These are phyloP conservation scores for Chamaetylas fuelleborni DNA, from an alignment of 2,113 vertebrate species.

Conservation along the genomic window DNA sequence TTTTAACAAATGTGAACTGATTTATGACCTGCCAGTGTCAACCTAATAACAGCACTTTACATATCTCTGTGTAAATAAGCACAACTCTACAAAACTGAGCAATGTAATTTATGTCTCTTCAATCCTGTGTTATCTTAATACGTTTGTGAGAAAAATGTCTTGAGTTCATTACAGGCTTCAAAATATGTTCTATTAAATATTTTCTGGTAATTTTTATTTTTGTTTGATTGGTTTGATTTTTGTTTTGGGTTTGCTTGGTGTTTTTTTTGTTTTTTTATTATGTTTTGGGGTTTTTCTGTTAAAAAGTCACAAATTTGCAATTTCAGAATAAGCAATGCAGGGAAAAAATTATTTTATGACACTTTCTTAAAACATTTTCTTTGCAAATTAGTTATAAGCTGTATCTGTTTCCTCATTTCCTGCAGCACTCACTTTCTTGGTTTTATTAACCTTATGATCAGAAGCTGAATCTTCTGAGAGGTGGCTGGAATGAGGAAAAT, in stretches of 20 bases:
- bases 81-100: background rate
- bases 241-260: background rate
- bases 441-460: background rate
- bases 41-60: background rate
- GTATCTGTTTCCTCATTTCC: background rate
- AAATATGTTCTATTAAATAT: background rate
- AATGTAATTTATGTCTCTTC: background rate
- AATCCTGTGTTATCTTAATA: background rate
- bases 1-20: background rate
- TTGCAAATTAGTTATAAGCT: background rate
- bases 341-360: background rate
- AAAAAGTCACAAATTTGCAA: background rate
- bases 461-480: background rate
- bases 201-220: background rate
- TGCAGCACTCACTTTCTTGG: background rate
- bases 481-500: background rate
- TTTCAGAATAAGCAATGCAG: background rate
- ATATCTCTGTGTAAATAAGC: background rate
- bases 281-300: background rate
- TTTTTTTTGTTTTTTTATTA: background rate
- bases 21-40: background rate
- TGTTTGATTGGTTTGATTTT: background rate
- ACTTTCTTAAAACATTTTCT: background rate
- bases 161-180: background rate
- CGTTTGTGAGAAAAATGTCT: background rate